These are phyloP conservation scores for Teinopalpus imperialis DNA, from an alignment of 2,888 invertebrate species.

Conservation along the genomic window DNA sequence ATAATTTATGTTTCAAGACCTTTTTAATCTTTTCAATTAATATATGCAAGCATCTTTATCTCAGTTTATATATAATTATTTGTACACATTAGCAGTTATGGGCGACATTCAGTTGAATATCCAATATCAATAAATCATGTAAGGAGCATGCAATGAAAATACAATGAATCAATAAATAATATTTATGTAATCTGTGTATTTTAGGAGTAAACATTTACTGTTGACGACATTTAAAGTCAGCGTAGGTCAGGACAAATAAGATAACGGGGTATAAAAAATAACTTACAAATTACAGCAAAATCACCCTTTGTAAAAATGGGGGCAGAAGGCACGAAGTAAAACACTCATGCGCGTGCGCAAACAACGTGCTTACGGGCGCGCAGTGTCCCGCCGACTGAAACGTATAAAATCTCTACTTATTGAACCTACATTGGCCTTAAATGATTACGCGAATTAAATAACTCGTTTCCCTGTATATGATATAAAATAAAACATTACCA, in stretches of 20 bases:
- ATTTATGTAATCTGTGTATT: not conserved
- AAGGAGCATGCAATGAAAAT: no score
- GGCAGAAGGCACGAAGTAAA: conserved; percentile 36
- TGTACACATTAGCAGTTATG: not conserved
- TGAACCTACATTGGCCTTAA: not conserved
- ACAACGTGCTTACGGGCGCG: conserved; percentile 18
- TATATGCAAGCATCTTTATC: not conserved
- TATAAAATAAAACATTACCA: not conserved
- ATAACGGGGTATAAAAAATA: conserved; percentile 1
- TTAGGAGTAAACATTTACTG: not conserved
- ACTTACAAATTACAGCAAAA: conserved; percentile 22
- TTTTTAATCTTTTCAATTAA: conserved; percentile 1
- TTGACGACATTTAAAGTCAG: not conserved
- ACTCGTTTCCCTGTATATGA: conserved; percentile 5
- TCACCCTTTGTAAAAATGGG: conserved; percentile 34
- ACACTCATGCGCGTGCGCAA: conserved; percentile 15
- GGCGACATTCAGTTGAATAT: not conserved
- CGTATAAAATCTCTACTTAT: conserved; percentile 5
- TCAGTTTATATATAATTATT: not conserved
- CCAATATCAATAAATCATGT: no score
- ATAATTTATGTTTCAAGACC: no score
- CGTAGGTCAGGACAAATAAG: not conserved
- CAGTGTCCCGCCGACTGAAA: conserved; percentile 11
- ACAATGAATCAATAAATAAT: not conserved
- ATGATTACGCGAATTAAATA: not conserved